Percentiles rank a stretch among this genome's conserved stretches.
Evolutionary conservation across 2,888 invertebrate species (phyloP).

Genomic region (Octodonta nipae): DNA sequence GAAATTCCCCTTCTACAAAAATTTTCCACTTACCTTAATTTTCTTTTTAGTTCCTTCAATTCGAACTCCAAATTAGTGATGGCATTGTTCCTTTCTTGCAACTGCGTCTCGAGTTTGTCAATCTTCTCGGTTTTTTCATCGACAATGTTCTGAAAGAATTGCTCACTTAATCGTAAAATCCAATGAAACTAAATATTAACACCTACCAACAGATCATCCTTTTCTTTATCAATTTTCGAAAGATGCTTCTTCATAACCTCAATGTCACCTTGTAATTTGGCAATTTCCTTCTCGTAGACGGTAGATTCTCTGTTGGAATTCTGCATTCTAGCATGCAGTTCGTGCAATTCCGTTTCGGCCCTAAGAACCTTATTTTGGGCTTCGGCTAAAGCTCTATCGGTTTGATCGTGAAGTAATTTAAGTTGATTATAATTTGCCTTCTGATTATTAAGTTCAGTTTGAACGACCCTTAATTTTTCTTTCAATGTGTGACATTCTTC

Average conservation of each 20-base stretch:
- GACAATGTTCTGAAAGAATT: slow-evolving; percentile 43
- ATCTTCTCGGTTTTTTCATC: slow-evolving; percentile 61
- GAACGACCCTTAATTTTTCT: slow-evolving; percentile 38
- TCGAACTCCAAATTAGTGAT: slow-evolving; percentile 42
- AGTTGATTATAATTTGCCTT: slow-evolving; percentile 44
- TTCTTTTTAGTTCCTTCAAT: slow-evolving; percentile 43
- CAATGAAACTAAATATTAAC: slow-evolving; percentile 5
- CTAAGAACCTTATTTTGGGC: slow-evolving; percentile 52
- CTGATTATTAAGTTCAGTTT: slow-evolving; percentile 42
- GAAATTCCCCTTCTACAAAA: slow-evolving; percentile 2
- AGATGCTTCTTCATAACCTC: slow-evolving; percentile 48
- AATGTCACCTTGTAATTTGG: slow-evolving; percentile 49
- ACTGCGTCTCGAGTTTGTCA: slow-evolving; percentile 50
- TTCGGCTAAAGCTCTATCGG: slow-evolving; percentile 57
- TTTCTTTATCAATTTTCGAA: slow-evolving; percentile 54
- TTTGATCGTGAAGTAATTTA: slow-evolving; percentile 60
- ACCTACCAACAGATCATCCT: slow-evolving; percentile 49
- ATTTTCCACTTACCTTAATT: slow-evolving; percentile 36
- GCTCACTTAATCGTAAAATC: neutral
- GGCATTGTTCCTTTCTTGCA: slow-evolving; percentile 45
- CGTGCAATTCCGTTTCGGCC: slow-evolving; percentile 49
- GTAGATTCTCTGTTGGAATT: slow-evolving; percentile 16
- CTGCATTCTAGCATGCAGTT: slow-evolving; percentile 40
- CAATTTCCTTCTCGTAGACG: slow-evolving; percentile 45
- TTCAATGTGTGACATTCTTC: slow-evolving; percentile 42